These are phyloP conservation scores for Protobothrops mucrosquamatus DNA, from an alignment of 2,113 vertebrate species.

Conservation along the genomic window DNA sequence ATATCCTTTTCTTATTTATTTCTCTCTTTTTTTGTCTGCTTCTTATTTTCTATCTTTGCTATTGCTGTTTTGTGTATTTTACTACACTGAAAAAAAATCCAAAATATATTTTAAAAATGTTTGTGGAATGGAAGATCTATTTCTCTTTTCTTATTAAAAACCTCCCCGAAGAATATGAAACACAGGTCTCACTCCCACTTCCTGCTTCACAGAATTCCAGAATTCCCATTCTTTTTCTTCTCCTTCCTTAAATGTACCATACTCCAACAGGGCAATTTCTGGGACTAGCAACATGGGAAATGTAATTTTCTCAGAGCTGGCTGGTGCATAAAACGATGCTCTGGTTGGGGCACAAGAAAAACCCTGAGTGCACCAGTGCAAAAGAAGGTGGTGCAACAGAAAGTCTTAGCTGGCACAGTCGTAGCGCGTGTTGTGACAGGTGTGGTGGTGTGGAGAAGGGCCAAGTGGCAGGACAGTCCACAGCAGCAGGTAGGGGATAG, in stretches of 20 bases:
- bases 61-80: not conserved
- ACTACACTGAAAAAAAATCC: not conserved
- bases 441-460: not conserved
- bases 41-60: not conserved
- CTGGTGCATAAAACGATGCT: not conserved
- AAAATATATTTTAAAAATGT: not conserved
- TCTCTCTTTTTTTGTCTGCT: not conserved
- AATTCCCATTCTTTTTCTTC: too few relatives aligned
- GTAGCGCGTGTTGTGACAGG: not conserved
- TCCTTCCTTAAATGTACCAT: not conserved
- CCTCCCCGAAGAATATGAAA: not conserved
- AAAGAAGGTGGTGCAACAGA: not conserved
- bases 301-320: not conserved
- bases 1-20: not conserved
- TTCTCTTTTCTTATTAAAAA: not conserved
- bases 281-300: not conserved
- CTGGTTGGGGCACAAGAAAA: not conserved
- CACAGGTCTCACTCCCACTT: not conserved
- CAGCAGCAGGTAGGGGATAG: not conserved
- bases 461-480: fast-evolving
- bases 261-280: not conserved
- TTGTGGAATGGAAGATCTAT: not conserved
- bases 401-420: not conserved
- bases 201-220: not conserved
- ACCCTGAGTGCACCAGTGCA: not conserved